phyloP scores from a whole-genome alignment of 2,113 vertebrate species.

The Poecile atricapillus region DNA sequence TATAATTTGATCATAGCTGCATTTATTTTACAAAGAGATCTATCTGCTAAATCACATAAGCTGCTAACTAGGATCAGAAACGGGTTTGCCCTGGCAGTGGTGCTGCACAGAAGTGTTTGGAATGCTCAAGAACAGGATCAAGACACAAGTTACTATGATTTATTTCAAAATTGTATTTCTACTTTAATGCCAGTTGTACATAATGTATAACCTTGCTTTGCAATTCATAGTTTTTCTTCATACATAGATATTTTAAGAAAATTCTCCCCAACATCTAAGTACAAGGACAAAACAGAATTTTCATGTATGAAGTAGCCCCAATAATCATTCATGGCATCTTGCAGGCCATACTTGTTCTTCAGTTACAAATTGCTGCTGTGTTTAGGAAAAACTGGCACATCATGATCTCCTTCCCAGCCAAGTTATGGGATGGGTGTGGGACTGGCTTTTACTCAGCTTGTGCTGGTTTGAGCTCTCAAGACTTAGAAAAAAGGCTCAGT shows the following conservation, averaged over 20 bases:
- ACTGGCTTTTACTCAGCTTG: background rate
- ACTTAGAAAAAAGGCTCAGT: background rate
- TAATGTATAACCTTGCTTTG: background rate
- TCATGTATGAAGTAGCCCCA: background rate
- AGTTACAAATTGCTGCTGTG: background rate
- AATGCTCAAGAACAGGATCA: background rate
- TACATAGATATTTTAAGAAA: background rate
- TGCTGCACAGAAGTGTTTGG: background rate
- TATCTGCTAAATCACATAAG: background rate
- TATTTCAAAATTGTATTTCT: background rate
- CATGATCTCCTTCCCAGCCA: background rate
- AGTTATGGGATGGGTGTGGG: background rate
- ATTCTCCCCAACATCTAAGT: background rate
- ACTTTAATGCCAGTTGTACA: background rate
- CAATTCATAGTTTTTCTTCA: background rate
- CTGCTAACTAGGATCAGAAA: background rate
- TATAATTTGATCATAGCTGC: background rate
- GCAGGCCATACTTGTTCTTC: background rate
- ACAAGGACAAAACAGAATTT: background rate
- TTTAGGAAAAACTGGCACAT: background rate
- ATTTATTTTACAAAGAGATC: background rate
- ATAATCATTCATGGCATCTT: background rate
- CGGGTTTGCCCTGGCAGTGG: background rate
- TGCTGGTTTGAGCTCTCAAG: background rate
- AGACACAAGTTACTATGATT: background rate